Evolutionary conservation across 2,888 invertebrate genomes (phyloP).

Genomic region (Cataglyphis albicans): DNA sequence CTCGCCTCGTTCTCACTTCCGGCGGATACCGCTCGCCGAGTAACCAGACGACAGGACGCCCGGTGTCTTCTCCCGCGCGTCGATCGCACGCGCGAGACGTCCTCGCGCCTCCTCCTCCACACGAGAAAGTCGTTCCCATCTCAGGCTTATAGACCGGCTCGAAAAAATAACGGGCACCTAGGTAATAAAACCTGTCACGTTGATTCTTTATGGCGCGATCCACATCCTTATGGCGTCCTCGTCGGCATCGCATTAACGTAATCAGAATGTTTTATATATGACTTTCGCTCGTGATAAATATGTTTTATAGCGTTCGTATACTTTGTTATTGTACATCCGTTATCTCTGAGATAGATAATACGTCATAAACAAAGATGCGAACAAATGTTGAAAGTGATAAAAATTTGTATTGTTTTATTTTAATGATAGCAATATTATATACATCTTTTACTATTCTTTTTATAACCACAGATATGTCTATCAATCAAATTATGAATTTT

Average conservation of each 20-base stretch:
- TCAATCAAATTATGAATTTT: slow-evolving; percentile 3
- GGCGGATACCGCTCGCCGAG: slow-evolving; percentile 61
- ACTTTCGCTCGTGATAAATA: slow-evolving; percentile 52
- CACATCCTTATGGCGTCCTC: slow-evolving; percentile 36
- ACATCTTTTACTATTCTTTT: slow-evolving; percentile 11
- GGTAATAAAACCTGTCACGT: slow-evolving; percentile 33
- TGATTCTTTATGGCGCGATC: slow-evolving; percentile 12
- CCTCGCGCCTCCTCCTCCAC: background rate
- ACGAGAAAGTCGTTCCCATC: slow-evolving; percentile 28
- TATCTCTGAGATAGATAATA: slow-evolving; percentile 19
- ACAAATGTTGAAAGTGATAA: slow-evolving; percentile 22
- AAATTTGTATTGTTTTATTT: slow-evolving; percentile 8
- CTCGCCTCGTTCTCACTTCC: slow-evolving; percentile 66
- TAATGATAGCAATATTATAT: slow-evolving; percentile 18
- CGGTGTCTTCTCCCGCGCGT: slow-evolving; percentile 59
- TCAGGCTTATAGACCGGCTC: background rate
- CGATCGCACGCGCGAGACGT: slow-evolving; percentile 16
- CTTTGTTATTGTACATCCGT: slow-evolving; percentile 15
- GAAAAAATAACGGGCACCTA: slow-evolving; percentile 22
- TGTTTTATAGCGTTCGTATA: slow-evolving; percentile 4
- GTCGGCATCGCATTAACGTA: slow-evolving; percentile 39
- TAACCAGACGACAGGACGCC: slow-evolving; percentile 8
- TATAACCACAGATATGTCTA: background rate
- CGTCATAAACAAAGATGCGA: background rate
- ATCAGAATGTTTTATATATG: slow-evolving; percentile 19